These are phyloP conservation scores for Aporrectodea caliginosa DNA, from an alignment of 1,140 invertebrate species.

Conservation along the genomic window DNA sequence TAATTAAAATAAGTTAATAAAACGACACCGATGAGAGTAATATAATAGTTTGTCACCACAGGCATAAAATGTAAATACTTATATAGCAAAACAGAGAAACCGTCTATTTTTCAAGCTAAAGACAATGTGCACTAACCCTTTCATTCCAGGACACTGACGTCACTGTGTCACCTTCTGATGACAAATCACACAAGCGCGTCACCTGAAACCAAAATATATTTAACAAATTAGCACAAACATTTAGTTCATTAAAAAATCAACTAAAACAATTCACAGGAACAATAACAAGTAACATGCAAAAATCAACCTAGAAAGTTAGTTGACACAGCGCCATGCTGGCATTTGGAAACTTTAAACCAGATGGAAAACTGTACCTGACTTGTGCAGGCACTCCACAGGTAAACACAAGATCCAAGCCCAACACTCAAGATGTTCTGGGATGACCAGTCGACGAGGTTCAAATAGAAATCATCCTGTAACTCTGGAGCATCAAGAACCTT, in stretches of 20 bases:
- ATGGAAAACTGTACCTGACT: conserved; percentile 67
- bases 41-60: too few species aligned
- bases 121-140: conserved; percentile 66
- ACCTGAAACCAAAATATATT: conserved; percentile 62
- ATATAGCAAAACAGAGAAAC: too few species aligned
- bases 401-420: conserved; percentile 96
- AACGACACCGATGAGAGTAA: too few species aligned
- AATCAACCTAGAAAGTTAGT: too few species aligned
- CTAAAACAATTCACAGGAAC: too few species aligned
- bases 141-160: conserved; percentile 99
- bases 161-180: conserved; percentile 88
- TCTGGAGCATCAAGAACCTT: conserved; percentile 98
- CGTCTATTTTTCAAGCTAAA: too few species aligned
- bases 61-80: too few species aligned
- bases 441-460: conserved; percentile 99
- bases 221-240: too few species aligned
- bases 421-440: conserved; percentile 97
- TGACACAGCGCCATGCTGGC: too few species aligned
- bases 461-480: conserved; percentile 97
- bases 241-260: too few species aligned
- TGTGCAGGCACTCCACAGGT: conserved; percentile 98
- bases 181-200: conserved; percentile 91
- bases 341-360: background rate
- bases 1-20: too few species aligned
- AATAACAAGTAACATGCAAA: too few species aligned